These are phyloP conservation scores for Lamprologus lemairii DNA, from an alignment of 2,113 vertebrate species.

Conservation along the genomic window DNA sequence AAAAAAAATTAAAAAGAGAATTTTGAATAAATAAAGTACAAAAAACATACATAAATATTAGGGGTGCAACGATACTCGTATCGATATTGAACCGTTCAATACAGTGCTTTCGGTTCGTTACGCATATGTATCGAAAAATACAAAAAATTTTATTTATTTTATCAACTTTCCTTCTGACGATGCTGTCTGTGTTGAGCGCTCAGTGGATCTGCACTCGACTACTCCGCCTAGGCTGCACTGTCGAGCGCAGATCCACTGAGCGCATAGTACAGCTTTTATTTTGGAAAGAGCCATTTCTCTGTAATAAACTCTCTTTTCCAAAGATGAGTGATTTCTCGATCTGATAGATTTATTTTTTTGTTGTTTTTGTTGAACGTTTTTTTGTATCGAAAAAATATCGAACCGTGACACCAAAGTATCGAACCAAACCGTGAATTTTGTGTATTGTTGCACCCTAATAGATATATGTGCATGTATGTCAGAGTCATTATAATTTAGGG, in stretches of 20 bases:
- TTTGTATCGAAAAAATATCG: accelerated
- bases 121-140: accelerated
- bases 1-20: background rate
- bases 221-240: too few relatives aligned
- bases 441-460: background rate
- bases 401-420: too few relatives aligned
- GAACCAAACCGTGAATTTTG: background rate
- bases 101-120: accelerated
- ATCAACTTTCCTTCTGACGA: accelerated
- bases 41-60: background rate
- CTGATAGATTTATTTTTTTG: too few relatives aligned
- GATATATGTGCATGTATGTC: background rate
- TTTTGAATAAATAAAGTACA: background rate
- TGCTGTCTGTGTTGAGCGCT: too few relatives aligned
- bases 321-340: accelerated
- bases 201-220: accelerated
- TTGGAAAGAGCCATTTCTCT: accelerated
- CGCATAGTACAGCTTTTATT: accelerated
- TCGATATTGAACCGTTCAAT: background rate
- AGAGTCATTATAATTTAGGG: background rate
- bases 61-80: accelerated
- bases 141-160: accelerated
- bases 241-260: accelerated
- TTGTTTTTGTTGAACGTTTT: too few relatives aligned
- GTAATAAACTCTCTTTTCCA: too few relatives aligned